Percentiles rank a stretch among this genome's conserved stretches.
phyloP scores from a whole-genome alignment of 2,113 vertebrate species.

The Cyprinodon variegatus region DNA sequence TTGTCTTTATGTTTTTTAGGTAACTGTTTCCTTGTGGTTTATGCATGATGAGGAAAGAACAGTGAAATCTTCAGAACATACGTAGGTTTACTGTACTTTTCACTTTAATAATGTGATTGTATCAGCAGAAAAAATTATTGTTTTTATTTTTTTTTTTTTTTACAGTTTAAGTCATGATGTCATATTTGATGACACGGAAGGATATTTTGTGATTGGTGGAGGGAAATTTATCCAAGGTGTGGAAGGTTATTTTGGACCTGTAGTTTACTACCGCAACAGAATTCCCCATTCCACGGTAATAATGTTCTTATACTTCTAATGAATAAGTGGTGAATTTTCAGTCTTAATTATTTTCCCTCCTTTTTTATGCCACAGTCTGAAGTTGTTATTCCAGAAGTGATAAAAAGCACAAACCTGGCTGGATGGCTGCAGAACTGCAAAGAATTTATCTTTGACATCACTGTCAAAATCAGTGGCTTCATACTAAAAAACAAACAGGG shows the following conservation, averaged over 20 bases:
- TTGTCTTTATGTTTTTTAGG: constrained; percentile 52
- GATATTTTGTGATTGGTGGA: constrained; percentile 81
- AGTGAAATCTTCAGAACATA: constrained; percentile 28
- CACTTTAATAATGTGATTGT: not conserved
- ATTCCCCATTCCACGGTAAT: constrained; percentile 55
- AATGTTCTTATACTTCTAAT: not conserved
- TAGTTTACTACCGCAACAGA: constrained; percentile 74
- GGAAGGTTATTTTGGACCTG: constrained; percentile 80
- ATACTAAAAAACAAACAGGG: constrained; percentile 17
- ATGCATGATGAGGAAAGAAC: constrained; percentile 31
- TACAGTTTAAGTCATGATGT: constrained; percentile 58
- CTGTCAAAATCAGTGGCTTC: constrained; percentile 51
- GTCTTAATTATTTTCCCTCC: not conserved
- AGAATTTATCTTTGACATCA: constrained; percentile 65
- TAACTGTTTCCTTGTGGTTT: constrained; percentile 67
- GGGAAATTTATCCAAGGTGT: constrained; percentile 70
- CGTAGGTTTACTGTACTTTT: constrained; percentile 64
- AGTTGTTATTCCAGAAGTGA: constrained; percentile 57
- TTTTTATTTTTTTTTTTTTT: constrained; percentile 4
- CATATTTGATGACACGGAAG: constrained; percentile 77
- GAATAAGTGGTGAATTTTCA: not conserved
- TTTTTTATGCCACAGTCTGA: constrained; percentile 58
- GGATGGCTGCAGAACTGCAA: constrained; percentile 76
- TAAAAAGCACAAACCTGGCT: constrained; percentile 65
- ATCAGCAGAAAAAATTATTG: not conserved